Base-by-base conservation (phyloP, 2,797 vertebrate species). In the Brachyalestes nurse region DNA sequence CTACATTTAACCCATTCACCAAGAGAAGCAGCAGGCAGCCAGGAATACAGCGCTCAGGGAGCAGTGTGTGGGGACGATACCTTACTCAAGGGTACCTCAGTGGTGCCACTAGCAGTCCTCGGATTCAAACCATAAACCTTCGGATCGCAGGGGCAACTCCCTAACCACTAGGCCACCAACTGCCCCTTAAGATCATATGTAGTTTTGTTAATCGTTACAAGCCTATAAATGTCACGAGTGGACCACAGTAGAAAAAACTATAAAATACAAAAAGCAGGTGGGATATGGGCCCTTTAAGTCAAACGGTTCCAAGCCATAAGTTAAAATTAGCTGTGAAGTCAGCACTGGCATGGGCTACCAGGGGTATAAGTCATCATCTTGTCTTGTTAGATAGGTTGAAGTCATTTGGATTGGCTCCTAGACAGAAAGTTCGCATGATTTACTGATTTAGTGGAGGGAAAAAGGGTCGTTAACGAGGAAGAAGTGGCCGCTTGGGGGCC, bases 401-500 rank as follows among this genome's bases (percentile, higher is more conserved):
- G 51, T 83, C 21, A 73, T 82, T 77, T 77, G 28, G 64, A 77
- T 58, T 58, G 70, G 66, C 38, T 66, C 67, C 25, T 77, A 61
- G 67, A 72, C 49, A 47, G 75, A 78, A 57, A 76, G 55, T 81
- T 80, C n/a, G 34, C 57, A 72, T 77, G 81, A 78, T 82, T 82
- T 83, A 80, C 55, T 73, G 70, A 64, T 78, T 64, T 53, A 64
- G 28, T 51, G 23, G 42, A 62, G 53, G 49, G 21, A 70, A 34
- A 51, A 75, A 82, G 62, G 71, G 84, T 78, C 85, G 85, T 90
- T 85, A 90, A 81, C 49, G 23, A 72, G 87, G 75, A 42, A 58
- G 57, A 82, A 85, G 88, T 83, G 89, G 84, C 83, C 80, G 16
- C 66, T 72, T 72, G 78, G 80, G 86, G 79, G 83, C 85, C 84